phyloP scores from a whole-genome alignment of 2,888 invertebrate species.

The Pyrochroa serraticornis region DNA sequence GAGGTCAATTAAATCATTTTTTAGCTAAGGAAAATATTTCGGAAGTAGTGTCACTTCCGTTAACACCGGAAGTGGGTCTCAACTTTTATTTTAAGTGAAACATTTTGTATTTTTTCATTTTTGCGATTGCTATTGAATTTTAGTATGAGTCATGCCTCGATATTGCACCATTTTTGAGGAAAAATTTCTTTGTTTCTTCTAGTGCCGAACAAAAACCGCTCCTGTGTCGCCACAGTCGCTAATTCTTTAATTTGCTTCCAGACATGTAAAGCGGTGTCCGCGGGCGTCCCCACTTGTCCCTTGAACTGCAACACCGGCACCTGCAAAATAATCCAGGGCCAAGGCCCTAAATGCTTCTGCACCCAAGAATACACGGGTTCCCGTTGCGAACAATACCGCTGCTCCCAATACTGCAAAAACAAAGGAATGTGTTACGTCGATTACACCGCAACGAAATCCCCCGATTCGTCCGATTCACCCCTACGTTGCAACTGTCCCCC shows the following conservation, averaged over 20 bases:
- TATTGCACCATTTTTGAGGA: no score
- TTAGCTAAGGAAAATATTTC: no score
- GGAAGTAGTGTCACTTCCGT: no score
- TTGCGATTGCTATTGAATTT: no score
- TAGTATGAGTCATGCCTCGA: no score
- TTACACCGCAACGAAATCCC: constrained; percentile 41
- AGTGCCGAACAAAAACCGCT: background rate
- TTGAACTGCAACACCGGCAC: constrained; percentile 67
- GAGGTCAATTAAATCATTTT: no score
- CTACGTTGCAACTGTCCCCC: constrained; percentile 66
- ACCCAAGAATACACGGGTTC: constrained; percentile 68
- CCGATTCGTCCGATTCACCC: constrained; percentile 39
- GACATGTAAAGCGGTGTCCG: constrained; percentile 51
- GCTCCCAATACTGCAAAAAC: constrained; percentile 71
- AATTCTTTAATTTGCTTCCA: constrained; percentile 60
- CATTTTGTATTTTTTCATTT: no score
- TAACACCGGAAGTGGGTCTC: no score
- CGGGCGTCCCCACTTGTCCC: constrained; percentile 56
- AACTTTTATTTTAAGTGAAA: no score
- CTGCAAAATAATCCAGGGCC: constrained; percentile 60
- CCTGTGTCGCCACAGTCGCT: background rate
- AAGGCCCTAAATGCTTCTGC: constrained; percentile 69
- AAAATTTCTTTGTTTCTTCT: no score
- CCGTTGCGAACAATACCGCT: constrained; percentile 71
- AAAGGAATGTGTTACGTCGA: constrained; percentile 64